Evolutionary conservation across 2,888 invertebrate genomes (phyloP), one percentile per base, ranked within the genome.

Genomic region (Oscheius sp.): DNA sequence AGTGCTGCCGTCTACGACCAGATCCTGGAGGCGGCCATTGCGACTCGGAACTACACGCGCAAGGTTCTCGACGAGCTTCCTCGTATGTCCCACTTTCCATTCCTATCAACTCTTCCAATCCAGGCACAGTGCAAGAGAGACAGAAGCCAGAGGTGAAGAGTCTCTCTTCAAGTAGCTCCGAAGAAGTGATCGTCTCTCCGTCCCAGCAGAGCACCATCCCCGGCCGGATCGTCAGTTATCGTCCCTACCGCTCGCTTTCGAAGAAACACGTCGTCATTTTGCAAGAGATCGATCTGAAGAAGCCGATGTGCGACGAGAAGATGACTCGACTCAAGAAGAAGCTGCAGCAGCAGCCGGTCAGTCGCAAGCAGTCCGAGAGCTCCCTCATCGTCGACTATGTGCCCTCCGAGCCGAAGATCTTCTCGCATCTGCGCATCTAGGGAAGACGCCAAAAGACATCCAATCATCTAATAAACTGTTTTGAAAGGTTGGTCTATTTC

Each of bases 251-350:
- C 37, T 55, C 68, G 2, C 55, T 68, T 4, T 33, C 51, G 35
- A 68, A 53, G 68, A 53, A 55, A 21, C 68, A 68, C 42, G 37
- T 68, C 35, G 37, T 68, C 55, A 7, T 68, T 21, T 35, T 68
- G 55, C 35, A 68, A 3, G 35, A 53, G 55, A 29, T 68, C 10
- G n/a, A 68, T 53, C 53, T 55, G 37, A 42, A 53, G 35, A 55
- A 68, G 55, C 68, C 68, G 29, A 37, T 53, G 68, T 37, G n/a
- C 21, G 68, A 68, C 55, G 68, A 53, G 37, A 55, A 68, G 68
- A 37, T 37, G 35, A 21, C 7, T 37, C 13, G 33, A 5, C 35
- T 68, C 13, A 55, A 68, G 55, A 68, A 55, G 10, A 10, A 21
- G 32, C 4, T 65, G n/a, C 48, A 65, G 51, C n/a, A 13, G 11